Base-by-base conservation (phyloP, 2,113 vertebrate species). In the Loxodonta africana region DNA sequence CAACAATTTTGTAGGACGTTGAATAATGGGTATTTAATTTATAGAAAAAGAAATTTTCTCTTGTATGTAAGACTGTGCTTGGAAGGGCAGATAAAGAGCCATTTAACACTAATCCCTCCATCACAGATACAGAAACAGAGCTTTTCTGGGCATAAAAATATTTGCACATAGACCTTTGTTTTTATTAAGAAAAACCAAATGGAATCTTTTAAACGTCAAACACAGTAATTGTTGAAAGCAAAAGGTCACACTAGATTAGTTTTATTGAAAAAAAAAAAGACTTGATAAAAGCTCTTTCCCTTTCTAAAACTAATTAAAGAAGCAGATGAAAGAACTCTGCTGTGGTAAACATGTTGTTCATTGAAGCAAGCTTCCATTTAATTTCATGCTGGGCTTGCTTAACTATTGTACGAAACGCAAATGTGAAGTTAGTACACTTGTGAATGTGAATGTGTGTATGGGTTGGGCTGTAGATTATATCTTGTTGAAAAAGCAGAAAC, bases 321-420 rank as follows among this genome's bases (percentile, higher is more conserved):
- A 97, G 96, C 92, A 98, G 98, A 98, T 97, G 98, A 99, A 99
- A 98, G 98, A 98, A 98, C 96, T 98, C 95, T 96, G 95, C 97
- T 98, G 97, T 96, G 90, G 98, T 98, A 97, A 98, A 98, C 98
- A 98, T 57, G 88, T 96, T 97, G 98, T 97, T 98, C 98, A 98
- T 60, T 98, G 98, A 98, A 98, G 98, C 98, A 98, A 98, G 97
- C 80, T 97, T 96, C 97, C 97, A 98, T 98, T 98, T 98, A 97
- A 98, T 99, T 99, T 98, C 98, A 98, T 98, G 98, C 98, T 98
- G 98, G 98, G 98, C 83, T 99, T 99, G 98, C 98, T 99, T 98
- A 98, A 99, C 99, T 98, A 99, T 98, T 97, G 95, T 95, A 98
- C 97, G 97, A 98, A 98, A 98, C 96, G 98, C 96, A 97, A 98